These are phyloP conservation scores for Coenobita brevimanus DNA, from an alignment of 1,140 invertebrate genomes.

Conservation along the genomic window DNA sequence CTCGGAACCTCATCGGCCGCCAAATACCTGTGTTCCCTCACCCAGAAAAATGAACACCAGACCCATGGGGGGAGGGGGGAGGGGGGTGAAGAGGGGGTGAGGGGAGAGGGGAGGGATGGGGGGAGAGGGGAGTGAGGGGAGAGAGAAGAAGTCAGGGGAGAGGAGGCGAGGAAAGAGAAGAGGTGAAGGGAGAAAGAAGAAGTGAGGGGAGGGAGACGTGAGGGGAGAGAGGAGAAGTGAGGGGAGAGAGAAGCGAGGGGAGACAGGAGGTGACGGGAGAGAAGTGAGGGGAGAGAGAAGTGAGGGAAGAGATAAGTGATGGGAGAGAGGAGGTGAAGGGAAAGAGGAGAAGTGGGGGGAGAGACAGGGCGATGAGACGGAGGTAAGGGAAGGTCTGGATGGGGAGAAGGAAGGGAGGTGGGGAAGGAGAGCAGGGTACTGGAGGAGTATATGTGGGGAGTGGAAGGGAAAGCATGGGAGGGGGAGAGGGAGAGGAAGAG, in stretches of 20 bases:
- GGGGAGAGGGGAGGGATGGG: background rate
- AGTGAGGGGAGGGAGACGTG: too few species aligned
- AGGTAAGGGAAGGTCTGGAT: too few species aligned
- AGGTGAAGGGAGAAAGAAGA: too few species aligned
- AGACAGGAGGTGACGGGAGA: background rate
- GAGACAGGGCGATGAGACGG: too few species aligned
- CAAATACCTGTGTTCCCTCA: slow-evolving; percentile 21
- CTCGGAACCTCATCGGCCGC: slow-evolving; percentile 13
- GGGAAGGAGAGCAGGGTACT: too few species aligned
- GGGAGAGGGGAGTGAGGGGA: too few species aligned
- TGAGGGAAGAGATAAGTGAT: background rate
- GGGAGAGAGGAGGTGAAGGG: background rate
- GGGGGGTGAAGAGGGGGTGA: background rate
- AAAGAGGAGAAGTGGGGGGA: background rate
- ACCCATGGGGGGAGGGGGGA: background rate
- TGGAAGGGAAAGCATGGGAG: too few species aligned
- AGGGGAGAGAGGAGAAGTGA: too few species aligned
- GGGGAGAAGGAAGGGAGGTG: too few species aligned
- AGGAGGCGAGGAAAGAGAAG: background rate
- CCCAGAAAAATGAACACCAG: slow-evolving; percentile 23
- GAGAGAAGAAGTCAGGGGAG: background rate
- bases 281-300: background rate
- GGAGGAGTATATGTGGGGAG: too few species aligned
- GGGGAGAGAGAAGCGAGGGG: background rate
- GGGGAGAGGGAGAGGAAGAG: too few species aligned